Conservation (phyloP, 2,113 vertebrate species). For the Hippocampus barbouri region DNA sequence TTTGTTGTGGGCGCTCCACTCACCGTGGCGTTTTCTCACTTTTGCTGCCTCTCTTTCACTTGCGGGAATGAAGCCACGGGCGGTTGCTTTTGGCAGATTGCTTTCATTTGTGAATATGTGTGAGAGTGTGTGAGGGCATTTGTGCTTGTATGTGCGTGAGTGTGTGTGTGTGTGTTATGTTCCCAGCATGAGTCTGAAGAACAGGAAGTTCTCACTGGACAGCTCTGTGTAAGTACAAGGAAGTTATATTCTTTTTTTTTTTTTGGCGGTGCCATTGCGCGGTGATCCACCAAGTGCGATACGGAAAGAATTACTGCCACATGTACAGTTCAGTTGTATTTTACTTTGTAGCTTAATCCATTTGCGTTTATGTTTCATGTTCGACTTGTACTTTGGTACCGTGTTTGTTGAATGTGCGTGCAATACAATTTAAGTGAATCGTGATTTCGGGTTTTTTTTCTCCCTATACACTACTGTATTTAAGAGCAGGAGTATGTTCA, state of each 20-base stretch:
- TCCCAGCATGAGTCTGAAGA: conserved; percentile 41
- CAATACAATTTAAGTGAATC: no score
- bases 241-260: neutral
- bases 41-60: neutral
- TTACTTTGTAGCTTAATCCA: neutral
- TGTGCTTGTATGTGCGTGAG: neutral
- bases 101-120: neutral
- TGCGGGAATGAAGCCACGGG: neutral
- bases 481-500: neutral
- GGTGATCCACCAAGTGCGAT: neutral
- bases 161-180: neutral
- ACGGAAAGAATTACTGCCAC: neutral
- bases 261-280: neutral
- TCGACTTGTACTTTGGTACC: no score
- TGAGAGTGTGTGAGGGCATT: neutral
- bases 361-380: neutral
- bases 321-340: neutral
- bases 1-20: neutral
- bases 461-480: neutral
- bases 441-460: no score
- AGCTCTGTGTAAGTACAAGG: conserved; percentile 60
- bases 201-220: conserved; percentile 64
- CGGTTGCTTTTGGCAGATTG: neutral
- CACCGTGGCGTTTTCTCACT: neutral
- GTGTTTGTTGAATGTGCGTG: no score